Base-by-base conservation (phyloP, 2,113 vertebrate genomes). In the Plecturocebus donacophilus region DNA sequence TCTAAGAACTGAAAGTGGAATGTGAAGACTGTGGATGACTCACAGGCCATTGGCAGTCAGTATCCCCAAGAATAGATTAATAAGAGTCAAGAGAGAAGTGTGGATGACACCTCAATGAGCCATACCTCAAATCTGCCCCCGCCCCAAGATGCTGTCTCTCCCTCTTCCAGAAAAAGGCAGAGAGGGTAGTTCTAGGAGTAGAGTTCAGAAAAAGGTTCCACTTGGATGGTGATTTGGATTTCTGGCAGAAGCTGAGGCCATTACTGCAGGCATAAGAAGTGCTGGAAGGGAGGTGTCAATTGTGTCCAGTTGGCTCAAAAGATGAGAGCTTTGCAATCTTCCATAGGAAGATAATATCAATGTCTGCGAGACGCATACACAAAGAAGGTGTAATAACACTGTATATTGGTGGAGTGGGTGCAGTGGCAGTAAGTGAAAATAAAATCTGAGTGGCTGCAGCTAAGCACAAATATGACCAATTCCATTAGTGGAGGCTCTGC, bases 401-500 rank as follows among this genome's bases (percentile, higher is more conserved):
- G 19, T 49, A 25, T 82, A 11, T 25, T 6, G 19, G 30, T 49
- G 38, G 66, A 87, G 92, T 9, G 4, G 56, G 38, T 76, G 13
- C n/a, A 47, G 52, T 54, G 79, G 87, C 45, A 49, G 64, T 23
- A 71, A 64, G 4, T 42, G 38, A 45, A 91, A 73, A 82, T 73
- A 56, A 84, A 94, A 73, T 54, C 61, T 20, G 19, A 45, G 68
- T 79, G 90, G 30, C 8, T 6, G 6, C 21, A 68, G 66, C 77
- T 61, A 11, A 87, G 49, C 42, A 52, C 38, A 93, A 70, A 79
- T 52, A 23, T 2, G 16, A 70, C 61, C 35, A 56, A 42, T 47
- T 47, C 58, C 85, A 61, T 96, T 81, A 89, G 19, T 20, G 52
- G 66, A 91, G 88, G 13, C 73, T 70, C 87, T 93, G 94, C 90